A percentile compares a stretch with the other conserved stretches of the same genome.
These are phyloP conservation scores for Coelopa pilipes DNA, from an alignment of 2,888 invertebrate species.

Conservation along the genomic window DNA sequence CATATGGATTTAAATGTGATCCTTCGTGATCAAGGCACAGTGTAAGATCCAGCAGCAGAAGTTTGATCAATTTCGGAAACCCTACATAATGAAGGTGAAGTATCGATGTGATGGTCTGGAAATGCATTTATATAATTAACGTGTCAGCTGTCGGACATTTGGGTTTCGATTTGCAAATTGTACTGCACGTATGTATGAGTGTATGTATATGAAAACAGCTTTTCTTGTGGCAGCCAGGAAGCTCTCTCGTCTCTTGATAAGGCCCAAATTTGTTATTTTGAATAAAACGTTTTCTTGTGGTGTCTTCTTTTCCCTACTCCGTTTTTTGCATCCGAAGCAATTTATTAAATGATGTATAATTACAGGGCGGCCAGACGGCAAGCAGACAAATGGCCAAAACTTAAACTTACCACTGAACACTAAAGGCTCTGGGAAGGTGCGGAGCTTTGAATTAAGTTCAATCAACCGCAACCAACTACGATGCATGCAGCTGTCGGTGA, in stretches of 20 bases:
- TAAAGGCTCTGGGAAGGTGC: background rate
- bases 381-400: background rate
- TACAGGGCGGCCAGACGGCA: slow-evolving; percentile 51
- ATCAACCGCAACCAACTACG: background rate
- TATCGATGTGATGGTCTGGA: background rate
- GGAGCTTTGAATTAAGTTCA: background rate
- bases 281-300: slow-evolving; percentile 4
- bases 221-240: too few species aligned
- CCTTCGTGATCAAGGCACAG: background rate
- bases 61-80: too few species aligned
- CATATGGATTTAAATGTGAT: background rate
- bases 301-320: slow-evolving; percentile 30
- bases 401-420: background rate
- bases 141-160: slow-evolving; percentile 43
- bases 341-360: slow-evolving; percentile 63
- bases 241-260: too few species aligned
- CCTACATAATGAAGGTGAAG: too few species aligned
- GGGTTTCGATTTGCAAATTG: slow-evolving; percentile 18
- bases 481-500: background rate
- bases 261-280: slow-evolving; percentile 10
- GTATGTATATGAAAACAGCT: too few species aligned
- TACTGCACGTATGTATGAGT: too few species aligned
- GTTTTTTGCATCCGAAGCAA: slow-evolving; percentile 51
- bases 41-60: too few species aligned
- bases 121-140: slow-evolving; percentile 38